Conservation (phyloP, 2,888 invertebrate species). For the Aphodius granarius region DNA sequence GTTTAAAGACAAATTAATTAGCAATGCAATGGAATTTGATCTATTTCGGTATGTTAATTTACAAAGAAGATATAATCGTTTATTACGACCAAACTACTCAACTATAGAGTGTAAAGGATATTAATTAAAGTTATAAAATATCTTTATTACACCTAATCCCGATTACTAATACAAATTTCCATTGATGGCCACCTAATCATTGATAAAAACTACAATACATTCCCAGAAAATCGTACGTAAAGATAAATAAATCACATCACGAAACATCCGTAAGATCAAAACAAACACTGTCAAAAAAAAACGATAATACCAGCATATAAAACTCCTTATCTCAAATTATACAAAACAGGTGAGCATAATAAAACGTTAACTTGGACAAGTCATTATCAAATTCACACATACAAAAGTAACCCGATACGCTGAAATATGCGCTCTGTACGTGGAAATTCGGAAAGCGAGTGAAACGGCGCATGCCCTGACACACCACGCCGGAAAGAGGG, state of each 20-base stretch:
- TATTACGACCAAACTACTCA: too few relatives aligned
- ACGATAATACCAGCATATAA: background rate
- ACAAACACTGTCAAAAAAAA: background rate
- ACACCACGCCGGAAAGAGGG: conserved; percentile 19
- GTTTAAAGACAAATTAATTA: too few relatives aligned
- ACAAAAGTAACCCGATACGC: background rate
- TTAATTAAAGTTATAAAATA: too few relatives aligned
- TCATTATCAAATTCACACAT: background rate
- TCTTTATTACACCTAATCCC: too few relatives aligned
- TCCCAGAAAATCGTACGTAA: background rate
- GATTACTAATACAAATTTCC: too few relatives aligned
- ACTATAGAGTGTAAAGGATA: too few relatives aligned
- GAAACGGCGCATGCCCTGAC: conserved; percentile 28
- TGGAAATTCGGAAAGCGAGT: background rate
- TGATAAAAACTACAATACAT: too few relatives aligned
- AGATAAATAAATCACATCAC: background rate
- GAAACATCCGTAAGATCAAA: background rate
- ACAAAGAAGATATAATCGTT: too few relatives aligned
- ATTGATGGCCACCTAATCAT: too few relatives aligned
- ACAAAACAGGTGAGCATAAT: background rate
- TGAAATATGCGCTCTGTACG: background rate
- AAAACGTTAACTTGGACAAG: background rate
- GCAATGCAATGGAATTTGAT: too few relatives aligned
- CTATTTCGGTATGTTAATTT: too few relatives aligned
- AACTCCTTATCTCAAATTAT: background rate